Evolutionary conservation across 2,113 vertebrate genomes (phyloP).

Genomic region (Chloroceryle aenea): DNA sequence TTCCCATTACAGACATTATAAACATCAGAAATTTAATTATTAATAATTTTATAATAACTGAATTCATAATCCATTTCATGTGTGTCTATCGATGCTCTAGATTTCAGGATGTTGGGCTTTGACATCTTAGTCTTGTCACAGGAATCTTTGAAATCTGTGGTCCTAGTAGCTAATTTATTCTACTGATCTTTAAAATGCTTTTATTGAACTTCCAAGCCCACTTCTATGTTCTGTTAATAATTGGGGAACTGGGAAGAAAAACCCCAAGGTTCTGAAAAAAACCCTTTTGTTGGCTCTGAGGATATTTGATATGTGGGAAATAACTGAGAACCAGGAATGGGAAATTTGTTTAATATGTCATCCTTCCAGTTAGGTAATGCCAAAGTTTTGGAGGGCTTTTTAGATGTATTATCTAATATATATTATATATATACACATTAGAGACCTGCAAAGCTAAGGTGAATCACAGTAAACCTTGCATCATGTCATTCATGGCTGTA

Average conservation of each 20-base stretch:
- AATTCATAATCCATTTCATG: background rate
- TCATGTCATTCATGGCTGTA: background rate
- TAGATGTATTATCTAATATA: too few species aligned
- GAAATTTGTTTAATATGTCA: background rate
- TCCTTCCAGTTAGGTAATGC: background rate
- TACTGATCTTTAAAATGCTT: background rate
- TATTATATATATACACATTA: background rate
- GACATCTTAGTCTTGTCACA: background rate
- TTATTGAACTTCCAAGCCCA: background rate
- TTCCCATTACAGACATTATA: background rate
- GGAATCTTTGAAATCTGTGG: background rate
- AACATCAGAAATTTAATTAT: background rate
- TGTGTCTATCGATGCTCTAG: fast-evolving
- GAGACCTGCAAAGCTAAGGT: background rate
- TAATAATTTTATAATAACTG: background rate
- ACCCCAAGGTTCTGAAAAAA: background rate
- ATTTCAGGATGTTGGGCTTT: background rate
- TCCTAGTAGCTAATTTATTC: background rate
- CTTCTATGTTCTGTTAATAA: background rate
- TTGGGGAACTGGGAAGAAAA: background rate
- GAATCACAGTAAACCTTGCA: background rate
- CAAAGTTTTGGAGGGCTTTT: background rate
- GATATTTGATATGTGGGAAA: background rate
- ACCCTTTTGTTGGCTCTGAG: fast-evolving
- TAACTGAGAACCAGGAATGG: background rate